Base-by-base conservation (phyloP, 2,113 vertebrate species). In the Butorides virescens region DNA sequence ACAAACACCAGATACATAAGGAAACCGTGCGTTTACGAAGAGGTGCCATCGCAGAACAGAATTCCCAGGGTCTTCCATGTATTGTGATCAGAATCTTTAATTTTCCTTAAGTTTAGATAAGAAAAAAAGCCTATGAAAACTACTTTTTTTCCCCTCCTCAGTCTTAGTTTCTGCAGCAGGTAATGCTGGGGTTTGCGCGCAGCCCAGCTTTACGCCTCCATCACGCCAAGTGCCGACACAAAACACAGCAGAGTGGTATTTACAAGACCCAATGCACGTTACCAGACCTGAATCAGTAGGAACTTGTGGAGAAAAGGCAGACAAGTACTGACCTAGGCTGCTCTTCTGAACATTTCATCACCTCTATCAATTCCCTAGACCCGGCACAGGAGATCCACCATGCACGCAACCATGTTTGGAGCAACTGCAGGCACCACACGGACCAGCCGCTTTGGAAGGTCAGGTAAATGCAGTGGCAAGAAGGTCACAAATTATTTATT, bases 381-480 rank as follows among this genome's bases (percentile, higher is more conserved):
- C 17, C 27, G 20, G 36, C 11, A 26, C 14, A 55, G 13, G 9
- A 67, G 46, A 23, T n/a, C 46, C 20, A 6, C 27, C 37, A 16
- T 1, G 2, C 8, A 5, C 2, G 3, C 29, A 56, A 6, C 9
- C 36, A 19, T 0, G 9, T 6, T 25, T 0, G 2, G 27, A 56
- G 20, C 36, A 58, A 30, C 13, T 2, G 37, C 27, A n/a, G 50
- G 50, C 37, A 32, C 32, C 23, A 8, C 8, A 3, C 22, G 34
- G 21, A 47, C 15, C 36, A 46, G 26, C 21, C 0, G 5, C 19
- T 49, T 25, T 26, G 14, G 50, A 55, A 82, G 46, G 47, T 47
- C 20, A 14, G 22, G 37, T 13, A 34, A 75, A 70, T 3, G 23
- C 46, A 44, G 50, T 9, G 32, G 53, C 1, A 2, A 61, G 82